Conservation (phyloP, 2,888 invertebrate species). For the Drosophila cracens region DNA sequence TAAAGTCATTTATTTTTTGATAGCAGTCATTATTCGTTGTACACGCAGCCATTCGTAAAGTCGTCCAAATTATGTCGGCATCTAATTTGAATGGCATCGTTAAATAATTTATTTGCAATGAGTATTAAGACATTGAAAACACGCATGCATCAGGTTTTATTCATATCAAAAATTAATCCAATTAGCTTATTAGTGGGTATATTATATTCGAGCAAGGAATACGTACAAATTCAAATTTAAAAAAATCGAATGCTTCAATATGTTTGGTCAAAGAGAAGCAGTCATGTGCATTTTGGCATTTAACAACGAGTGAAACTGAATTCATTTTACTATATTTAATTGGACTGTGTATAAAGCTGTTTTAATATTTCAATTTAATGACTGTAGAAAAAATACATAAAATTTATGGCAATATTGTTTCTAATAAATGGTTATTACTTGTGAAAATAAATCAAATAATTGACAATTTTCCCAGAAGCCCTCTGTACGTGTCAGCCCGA, state of each 20-base stretch:
- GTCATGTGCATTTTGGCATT: constrained; percentile 58
- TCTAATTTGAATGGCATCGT: neutral
- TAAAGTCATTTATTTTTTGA: constrained; percentile 25
- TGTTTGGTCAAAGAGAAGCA: constrained; percentile 23
- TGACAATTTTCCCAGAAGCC: neutral
- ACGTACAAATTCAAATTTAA: neutral
- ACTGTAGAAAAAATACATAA: neutral
- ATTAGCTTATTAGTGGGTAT: constrained; percentile 6
- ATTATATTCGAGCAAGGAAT: neutral
- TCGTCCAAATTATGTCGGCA: constrained; percentile 13
- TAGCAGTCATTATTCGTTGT: constrained; percentile 21
- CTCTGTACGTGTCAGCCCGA: too few relatives aligned
- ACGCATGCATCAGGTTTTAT: neutral
- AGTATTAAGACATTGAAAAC: neutral
- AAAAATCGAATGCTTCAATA: constrained; percentile 25
- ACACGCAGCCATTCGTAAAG: constrained; percentile 10
- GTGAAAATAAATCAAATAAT: neutral
- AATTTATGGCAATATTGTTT: neutral
- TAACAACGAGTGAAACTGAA: constrained; percentile 67
- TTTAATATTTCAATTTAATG: neutral
- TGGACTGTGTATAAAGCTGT: constrained; percentile 7
- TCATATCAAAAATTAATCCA: neutral
- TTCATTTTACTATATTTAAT: constrained; percentile 63
- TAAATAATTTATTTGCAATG: neutral
- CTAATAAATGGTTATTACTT: neutral